Evolutionary conservation across 2,888 invertebrate species (phyloP).

Genomic region (Trichogramma dendrolimi): DNA sequence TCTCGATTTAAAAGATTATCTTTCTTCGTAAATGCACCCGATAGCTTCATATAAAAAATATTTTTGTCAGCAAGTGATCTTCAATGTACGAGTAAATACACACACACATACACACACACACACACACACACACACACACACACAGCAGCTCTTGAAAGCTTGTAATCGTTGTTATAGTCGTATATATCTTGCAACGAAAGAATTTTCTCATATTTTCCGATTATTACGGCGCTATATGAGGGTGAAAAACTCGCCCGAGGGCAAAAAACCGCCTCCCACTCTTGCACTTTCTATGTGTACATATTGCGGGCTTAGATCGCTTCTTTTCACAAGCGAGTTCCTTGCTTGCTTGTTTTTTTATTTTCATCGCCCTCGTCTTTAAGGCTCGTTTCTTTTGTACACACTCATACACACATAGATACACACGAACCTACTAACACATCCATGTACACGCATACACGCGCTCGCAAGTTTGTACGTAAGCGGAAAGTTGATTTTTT

Average conservation of each 20-base stretch:
- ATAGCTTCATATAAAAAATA: too few relatives aligned
- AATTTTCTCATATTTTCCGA: constrained; percentile 46
- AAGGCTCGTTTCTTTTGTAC: constrained; percentile 23
- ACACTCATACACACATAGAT: neutral
- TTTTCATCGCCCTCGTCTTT: constrained; percentile 23
- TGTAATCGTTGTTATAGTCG: too few relatives aligned
- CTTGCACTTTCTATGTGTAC: constrained; percentile 5
- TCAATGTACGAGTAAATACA: too few relatives aligned
- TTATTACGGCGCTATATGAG: constrained; percentile 35
- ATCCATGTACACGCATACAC: neutral
- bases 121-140: too few relatives aligned
- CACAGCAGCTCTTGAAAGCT: too few relatives aligned
- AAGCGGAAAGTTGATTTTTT: too few relatives aligned
- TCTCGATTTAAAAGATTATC: too few relatives aligned
- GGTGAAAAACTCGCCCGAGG: neutral
- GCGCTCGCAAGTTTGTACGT: neutral
- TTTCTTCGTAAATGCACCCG: too few relatives aligned
- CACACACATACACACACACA: too few relatives aligned
- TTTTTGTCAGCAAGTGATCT: too few relatives aligned
- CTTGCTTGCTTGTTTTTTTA: neutral
- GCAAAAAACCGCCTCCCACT: constrained; percentile 1
- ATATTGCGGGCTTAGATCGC: constrained; percentile 8
- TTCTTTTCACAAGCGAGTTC: constrained; percentile 12
- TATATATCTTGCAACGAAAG: constrained; percentile 22
- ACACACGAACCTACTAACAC: too few relatives aligned